Conservation (phyloP, 2,888 invertebrate species). For the Geotrupes spiniger region DNA sequence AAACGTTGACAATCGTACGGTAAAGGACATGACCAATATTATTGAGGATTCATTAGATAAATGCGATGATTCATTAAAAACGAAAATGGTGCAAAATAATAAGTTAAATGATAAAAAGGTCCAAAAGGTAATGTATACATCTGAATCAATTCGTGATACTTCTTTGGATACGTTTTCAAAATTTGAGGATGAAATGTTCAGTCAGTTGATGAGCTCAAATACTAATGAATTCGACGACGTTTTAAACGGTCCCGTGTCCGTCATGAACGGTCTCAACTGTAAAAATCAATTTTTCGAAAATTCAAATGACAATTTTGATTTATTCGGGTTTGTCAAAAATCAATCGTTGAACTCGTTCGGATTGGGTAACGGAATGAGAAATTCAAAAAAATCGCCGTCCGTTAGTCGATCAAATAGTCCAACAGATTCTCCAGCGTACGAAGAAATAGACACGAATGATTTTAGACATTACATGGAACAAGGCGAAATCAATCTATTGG, state of each 20-base stretch:
- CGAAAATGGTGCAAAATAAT: background rate
- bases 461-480: conserved; percentile 18
- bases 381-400: conserved; percentile 24
- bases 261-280: conserved; percentile 12
- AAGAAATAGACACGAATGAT: conserved; percentile 24
- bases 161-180: conserved; percentile 18
- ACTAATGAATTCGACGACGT: conserved; percentile 25
- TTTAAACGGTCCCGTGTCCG: conserved; percentile 24
- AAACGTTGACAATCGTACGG: too few species aligned
- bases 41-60: too few species aligned
- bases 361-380: background rate
- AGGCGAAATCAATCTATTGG: conserved; percentile 1
- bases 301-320: conserved; percentile 24
- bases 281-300: conserved; percentile 16
- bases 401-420: conserved; percentile 22
- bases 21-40: too few species aligned
- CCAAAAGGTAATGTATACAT: conserved; percentile 20
- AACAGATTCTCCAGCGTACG: conserved; percentile 27
- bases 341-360: background rate
- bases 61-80: background rate
- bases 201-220: conserved; percentile 8
- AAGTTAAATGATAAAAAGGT: conserved; percentile 9
- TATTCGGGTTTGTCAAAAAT: conserved; percentile 19
- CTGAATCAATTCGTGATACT: conserved; percentile 12
- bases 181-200: conserved; percentile 17